Percentiles rank a stretch among this genome's conserved stretches.
Evolutionary conservation across 2,797 vertebrate species (phyloP).

Genomic region (Pseudopleuronectes americanus): DNA sequence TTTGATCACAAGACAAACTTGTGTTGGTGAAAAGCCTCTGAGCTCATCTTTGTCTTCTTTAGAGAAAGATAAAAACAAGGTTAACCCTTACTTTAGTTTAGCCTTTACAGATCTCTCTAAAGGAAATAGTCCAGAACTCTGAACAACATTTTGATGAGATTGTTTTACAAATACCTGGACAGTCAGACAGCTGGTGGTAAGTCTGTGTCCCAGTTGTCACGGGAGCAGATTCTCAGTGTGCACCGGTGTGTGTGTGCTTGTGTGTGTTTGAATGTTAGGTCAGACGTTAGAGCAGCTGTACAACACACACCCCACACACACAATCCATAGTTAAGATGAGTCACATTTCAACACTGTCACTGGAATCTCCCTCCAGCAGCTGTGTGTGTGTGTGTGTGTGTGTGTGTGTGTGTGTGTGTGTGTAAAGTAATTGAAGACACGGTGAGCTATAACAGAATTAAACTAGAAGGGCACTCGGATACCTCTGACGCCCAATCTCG

Average conservation of each 20-base stretch:
- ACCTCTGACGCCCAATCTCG: neutral
- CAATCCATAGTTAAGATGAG: constrained; percentile 54
- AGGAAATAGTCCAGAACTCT: neutral
- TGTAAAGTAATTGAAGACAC: too few species aligned
- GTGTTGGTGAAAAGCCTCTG: neutral
- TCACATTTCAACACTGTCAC: constrained; percentile 55
- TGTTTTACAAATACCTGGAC: constrained; percentile 22
- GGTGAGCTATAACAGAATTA: neutral
- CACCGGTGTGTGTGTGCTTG: neutral
- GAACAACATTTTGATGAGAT: neutral
- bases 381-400: constrained; percentile 23
- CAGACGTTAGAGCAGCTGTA: constrained; percentile 57
- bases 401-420: too few species aligned
- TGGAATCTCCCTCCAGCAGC: constrained; percentile 50
- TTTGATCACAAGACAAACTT: constrained; percentile 36
- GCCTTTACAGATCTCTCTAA: neutral
- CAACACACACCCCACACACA: constrained; percentile 37
- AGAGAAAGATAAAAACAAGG: neutral
- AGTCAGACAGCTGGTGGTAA: constrained; percentile 31
- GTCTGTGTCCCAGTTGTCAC: constrained; percentile 48
- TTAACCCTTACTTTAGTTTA: too few species aligned
- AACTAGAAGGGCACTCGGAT: neutral
- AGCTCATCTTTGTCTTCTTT: neutral
- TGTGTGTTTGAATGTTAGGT: constrained; percentile 23
- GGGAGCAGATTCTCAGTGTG: constrained; percentile 38